Base-by-base conservation (phyloP, 2,888 invertebrate genomes). In the Stenichneumon culpator region DNA sequence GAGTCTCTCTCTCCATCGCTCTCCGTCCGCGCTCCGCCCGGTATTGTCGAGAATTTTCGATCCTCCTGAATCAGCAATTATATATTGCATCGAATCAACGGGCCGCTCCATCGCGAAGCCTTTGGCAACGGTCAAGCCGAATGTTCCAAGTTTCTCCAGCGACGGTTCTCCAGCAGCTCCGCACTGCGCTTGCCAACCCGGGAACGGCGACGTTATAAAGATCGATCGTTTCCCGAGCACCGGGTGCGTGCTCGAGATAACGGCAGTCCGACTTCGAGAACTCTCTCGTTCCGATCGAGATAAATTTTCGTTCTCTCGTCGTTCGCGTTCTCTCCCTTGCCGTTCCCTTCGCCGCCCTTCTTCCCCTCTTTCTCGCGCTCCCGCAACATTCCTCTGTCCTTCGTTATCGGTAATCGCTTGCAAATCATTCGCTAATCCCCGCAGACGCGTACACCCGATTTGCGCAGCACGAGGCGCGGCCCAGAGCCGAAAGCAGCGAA, bases 341-440 rank as follows among this genome's bases (percentile, higher is more conserved):
- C 28, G 25, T 32, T 14, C 5, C 9, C 36, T 60, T 69, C 32
- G 22, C 69, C 65, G 63, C 57, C 68, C 74, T 47, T 67, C 60
- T 11, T 65, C 19, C 19, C 14, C 60, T 47, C 47, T 36, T 14
- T 25, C 57, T 52, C 63, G 11, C 25, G 52, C 52, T 82, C 22
- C 44, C 19, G 19, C 63, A 69, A 60, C 73, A 88, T 88, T 89
- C 87, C 88, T 87, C 87, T 87, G 89, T 88, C 89, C 88, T 87
- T 88, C 89, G 89, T 90, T 92, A 92, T 92, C 92, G 90, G 87
- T 86, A 89, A 89, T 90, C 90, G 90, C 89, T 90, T 90, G 91
- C 90, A 91, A 91, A 91, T 90, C 91, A 90, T 89, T 90, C 88
- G 87, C 88, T 92, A 92, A 92, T 91, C 91, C 91, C 89, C 86